Evolutionary conservation across 92 coral and sea anemone species (phyloP), one percentile per base, ranked within the genome.

Genomic region (Epizoanthus scotinus): DNA sequence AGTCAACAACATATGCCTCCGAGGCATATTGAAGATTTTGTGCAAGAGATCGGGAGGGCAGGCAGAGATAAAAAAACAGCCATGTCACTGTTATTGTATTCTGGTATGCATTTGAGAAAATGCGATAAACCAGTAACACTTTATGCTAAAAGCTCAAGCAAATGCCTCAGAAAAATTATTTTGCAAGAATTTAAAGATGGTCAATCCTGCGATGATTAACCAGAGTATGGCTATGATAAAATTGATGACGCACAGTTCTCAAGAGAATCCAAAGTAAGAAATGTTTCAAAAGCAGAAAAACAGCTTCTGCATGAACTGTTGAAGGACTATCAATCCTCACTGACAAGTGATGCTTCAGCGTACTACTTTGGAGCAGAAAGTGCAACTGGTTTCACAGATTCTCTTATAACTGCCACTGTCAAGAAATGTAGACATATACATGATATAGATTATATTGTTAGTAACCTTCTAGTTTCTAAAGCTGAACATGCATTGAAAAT

Each of bases 21-120:
- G 0, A 20, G 87, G 22, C 52, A 75, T 13, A 19, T 82, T 47
- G 91, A n/a, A 1, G 90, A 82, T 21, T 86, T 86, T 61, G 17
- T 86, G 20, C 90, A 86, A 59, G 91, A 87, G 67, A 84, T 84
- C 17, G 91, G 88, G 1, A 40, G 91, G n/a, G 88, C 86, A 5
- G 86, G 83, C 10, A 77, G 84, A 14, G 86, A 88, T 67, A 38
- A 42, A 28, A 6, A 17, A 26, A 54, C 68, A 44, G 67, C 89
- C 20, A 63, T 42, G 36, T 36, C 84, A 63, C n/a, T 80, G 8
- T 58, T 84, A 3, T 18, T 79, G 71, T 80, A 40, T 19, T 28
- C 40, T 53, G 86, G 86, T n/a, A 19, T 6, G n/a, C 91, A 84
- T 15, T 69, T 79, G 19, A 13, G 71, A 13, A 88, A 85, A 78